Conservation (phyloP, 2,888 invertebrate species). For the Ecliptopera silaceata region DNA sequence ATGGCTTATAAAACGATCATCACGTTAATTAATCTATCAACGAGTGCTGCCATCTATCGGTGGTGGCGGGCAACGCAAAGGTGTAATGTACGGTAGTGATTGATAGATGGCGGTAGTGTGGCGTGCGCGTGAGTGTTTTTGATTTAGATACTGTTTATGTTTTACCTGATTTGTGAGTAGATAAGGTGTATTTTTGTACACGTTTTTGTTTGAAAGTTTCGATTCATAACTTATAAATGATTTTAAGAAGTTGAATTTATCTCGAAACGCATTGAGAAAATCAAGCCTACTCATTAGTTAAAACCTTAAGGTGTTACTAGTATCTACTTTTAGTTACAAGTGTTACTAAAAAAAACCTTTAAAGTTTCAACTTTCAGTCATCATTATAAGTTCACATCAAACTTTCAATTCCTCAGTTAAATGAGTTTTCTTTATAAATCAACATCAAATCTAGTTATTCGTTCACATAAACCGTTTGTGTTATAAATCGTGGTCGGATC, state of each 20-base stretch:
- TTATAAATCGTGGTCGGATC: constrained; percentile 23
- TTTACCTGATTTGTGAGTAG: constrained; percentile 41
- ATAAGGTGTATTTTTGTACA: constrained; percentile 30
- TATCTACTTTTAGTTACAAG: no score
- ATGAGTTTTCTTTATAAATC: not conserved
- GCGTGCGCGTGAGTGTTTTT: constrained; percentile 53
- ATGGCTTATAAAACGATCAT: constrained; percentile 66
- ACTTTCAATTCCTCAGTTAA: no score
- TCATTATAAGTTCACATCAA: no score
- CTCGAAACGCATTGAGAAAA: no score
- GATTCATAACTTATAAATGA: constrained; percentile 12
- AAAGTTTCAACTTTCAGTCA: no score
- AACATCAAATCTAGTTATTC: not conserved
- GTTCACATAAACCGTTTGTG: not conserved
- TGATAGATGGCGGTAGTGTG: constrained; percentile 72
- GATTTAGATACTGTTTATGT: constrained; percentile 51
- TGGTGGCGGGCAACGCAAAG: constrained; percentile 58
- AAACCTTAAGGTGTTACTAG: no score
- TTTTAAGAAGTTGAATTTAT: no score
- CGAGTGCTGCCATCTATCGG: constrained; percentile 77
- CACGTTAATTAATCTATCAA: constrained; percentile 64
- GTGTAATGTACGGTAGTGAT: constrained; percentile 70
- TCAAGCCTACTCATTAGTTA: no score
- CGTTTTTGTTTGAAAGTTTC: constrained; percentile 23
- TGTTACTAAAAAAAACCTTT: no score